These are phyloP conservation scores for Macrosoma leucophasiata DNA, from an alignment of 2,888 invertebrate genomes.

Conservation along the genomic window DNA sequence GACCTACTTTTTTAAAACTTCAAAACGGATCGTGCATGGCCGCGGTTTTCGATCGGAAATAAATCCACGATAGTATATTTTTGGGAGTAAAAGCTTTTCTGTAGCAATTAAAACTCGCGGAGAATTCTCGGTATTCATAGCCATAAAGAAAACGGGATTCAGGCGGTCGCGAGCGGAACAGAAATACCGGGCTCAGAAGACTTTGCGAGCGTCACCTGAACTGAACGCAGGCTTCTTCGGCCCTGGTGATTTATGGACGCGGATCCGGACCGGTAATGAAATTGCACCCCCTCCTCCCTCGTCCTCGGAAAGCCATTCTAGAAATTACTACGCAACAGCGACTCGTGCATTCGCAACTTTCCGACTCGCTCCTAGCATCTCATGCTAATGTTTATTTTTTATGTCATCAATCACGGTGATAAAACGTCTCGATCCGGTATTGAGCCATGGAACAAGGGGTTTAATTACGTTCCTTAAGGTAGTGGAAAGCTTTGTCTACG, in stretches of 20 bases:
- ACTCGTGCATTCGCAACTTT: slow-evolving; percentile 51
- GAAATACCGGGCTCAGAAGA: slow-evolving; percentile 64
- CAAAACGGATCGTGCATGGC: slow-evolving; percentile 22
- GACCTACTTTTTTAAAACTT: slow-evolving; percentile 55
- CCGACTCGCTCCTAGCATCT: slow-evolving; percentile 37
- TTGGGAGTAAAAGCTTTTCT: slow-evolving; percentile 42
- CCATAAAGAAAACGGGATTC: slow-evolving; percentile 69
- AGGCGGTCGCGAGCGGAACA: slow-evolving; percentile 53
- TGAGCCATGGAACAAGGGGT: slow-evolving; percentile 30
- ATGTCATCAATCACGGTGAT: slow-evolving; percentile 42
- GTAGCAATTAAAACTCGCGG: slow-evolving; percentile 60
- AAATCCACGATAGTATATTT: slow-evolving; percentile 33
- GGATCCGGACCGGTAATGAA: slow-evolving; percentile 76
- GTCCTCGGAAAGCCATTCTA: slow-evolving; percentile 59
- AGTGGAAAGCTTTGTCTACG: slow-evolving; percentile 43
- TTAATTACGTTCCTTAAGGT: slow-evolving; percentile 36
- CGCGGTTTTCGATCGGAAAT: slow-evolving; percentile 20
- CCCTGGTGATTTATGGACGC: slow-evolving; percentile 74
- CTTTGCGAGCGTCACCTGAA: slow-evolving; percentile 74
- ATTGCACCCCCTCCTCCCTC: slow-evolving; percentile 67
- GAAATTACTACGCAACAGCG: slow-evolving; percentile 72
- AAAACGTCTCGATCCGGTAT: slow-evolving; percentile 23
- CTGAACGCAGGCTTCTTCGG: slow-evolving; percentile 73
- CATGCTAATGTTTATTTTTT: slow-evolving; percentile 56
- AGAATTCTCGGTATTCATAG: slow-evolving; percentile 60